phyloP scores from a whole-genome alignment of 2,797 vertebrate genomes.

The Urosaurus nigricauda region DNA sequence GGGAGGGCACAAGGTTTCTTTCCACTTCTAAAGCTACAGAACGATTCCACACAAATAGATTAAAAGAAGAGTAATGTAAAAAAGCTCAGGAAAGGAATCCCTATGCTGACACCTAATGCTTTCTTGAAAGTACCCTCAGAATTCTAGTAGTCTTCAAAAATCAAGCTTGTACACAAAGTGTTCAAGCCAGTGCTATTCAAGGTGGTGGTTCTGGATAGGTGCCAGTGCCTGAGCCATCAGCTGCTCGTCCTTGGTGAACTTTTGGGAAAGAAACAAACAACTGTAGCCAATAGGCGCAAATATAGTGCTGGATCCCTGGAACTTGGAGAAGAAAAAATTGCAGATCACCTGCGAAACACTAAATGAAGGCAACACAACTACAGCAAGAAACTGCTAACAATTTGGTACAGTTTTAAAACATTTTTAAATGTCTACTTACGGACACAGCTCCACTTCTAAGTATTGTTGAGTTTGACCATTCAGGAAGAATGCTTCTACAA shows the following conservation, averaged over 20 bases:
- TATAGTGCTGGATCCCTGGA: too few relatives aligned
- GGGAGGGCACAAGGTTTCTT: neutral
- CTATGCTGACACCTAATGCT: neutral
- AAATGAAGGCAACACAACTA: neutral
- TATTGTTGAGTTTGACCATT: slow-evolving; percentile 87
- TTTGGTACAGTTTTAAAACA: slow-evolving; percentile 11
- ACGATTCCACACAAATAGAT: neutral
- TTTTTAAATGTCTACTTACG: slow-evolving; percentile 83
- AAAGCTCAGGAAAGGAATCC: neutral
- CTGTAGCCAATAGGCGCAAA: too few relatives aligned
- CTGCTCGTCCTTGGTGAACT: too few relatives aligned
- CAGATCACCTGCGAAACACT: too few relatives aligned
- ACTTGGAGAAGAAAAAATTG: too few relatives aligned
- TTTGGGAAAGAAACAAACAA: too few relatives aligned
- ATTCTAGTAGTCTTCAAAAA: neutral
- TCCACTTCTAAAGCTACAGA: neutral
- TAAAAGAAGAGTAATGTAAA: neutral
- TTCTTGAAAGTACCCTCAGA: too few relatives aligned
- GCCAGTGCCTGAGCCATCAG: too few relatives aligned
- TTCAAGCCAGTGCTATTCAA: too few relatives aligned
- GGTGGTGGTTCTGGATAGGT: too few relatives aligned
- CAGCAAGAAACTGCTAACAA: neutral
- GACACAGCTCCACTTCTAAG: slow-evolving; percentile 94
- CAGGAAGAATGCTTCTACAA: slow-evolving; percentile 94
- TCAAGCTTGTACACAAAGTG: neutral